Base-by-base conservation (phyloP, 2,888 invertebrate species). In the Perizoma flavofasciatum region DNA sequence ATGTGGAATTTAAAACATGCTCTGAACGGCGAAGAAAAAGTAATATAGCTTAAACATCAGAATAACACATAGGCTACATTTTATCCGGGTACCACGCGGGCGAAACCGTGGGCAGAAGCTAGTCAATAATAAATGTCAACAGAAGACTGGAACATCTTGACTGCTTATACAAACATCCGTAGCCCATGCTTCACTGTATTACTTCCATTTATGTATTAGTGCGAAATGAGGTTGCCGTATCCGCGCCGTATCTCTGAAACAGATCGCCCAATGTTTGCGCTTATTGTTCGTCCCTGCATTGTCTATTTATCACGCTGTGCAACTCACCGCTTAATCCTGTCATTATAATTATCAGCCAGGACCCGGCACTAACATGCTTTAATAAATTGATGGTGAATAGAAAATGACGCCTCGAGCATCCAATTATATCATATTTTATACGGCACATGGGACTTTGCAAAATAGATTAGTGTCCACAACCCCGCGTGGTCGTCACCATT, bases 271-370 rank as follows among this genome's bases (percentile, higher is more conserved):
- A 22, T 44, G 44, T 44, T 22, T 11, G 6, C 6, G 44, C 44
- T 44, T 22, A 44, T 44, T 44, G 44, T 44, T 22, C 11, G 8
- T 41, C 41, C 9, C n/a, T 44, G 22, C 22, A 6, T 44, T 44
- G 11, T 44, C 11, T 44, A 22, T 7, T 22, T 22, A 44, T 44
- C 41, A 9, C 54, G 43, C 41, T 37, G 43, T 50, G 34, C 40
- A n/a, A 5, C 9, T 5, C 5, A 7, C 9, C 46, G 8, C 9
- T 46, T 32, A 3, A 32, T 8, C 0, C 33, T 46, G 46, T 46
- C 46, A 46, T 32, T 32, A 46, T 33, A 46, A 46, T 46, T 44
- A 10, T 46, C 9, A 1, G 5, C 8, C 32, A 22, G 8, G 8
- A 3, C 5, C 4, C 32, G 9, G 32, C 46, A 32, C 32, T 32